These are phyloP conservation scores for Caenorhabditis macrosperma DNA, from an alignment of 2,888 invertebrate genomes.

Conservation along the genomic window DNA sequence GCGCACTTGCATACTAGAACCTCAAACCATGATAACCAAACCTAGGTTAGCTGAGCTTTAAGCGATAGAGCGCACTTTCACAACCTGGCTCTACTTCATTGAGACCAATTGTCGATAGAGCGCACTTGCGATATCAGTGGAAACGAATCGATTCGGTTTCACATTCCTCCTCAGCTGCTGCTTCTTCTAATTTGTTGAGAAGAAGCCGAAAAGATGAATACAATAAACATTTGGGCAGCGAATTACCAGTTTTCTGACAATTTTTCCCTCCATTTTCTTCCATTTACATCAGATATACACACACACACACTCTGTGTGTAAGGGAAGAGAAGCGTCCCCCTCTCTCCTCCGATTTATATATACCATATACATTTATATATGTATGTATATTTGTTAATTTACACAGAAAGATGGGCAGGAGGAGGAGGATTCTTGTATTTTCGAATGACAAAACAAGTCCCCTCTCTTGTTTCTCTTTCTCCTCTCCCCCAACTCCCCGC, in stretches of 20 bases:
- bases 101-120: no score
- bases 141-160: background rate
- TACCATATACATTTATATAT: no score
- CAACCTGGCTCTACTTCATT: no score
- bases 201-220: background rate
- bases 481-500: background rate
- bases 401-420: constrained; percentile 24
- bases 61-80: no score
- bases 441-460: constrained; percentile 26
- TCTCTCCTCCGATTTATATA: background rate
- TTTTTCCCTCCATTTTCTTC: constrained; percentile 34
- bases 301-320: constrained; percentile 25
- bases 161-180: background rate
- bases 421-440: constrained; percentile 44
- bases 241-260: constrained; percentile 50
- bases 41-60: no score
- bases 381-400: constrained; percentile 48
- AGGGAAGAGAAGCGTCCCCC: constrained; percentile 24
- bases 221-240: background rate
- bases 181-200: constrained; percentile 26
- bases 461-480: background rate
- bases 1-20: no score
- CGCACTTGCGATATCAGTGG: no score
- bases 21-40: no score
- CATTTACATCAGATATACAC: constrained; percentile 57